Conservation (phyloP, 2,113 vertebrate species). For the Pao palembangensis region DNA sequence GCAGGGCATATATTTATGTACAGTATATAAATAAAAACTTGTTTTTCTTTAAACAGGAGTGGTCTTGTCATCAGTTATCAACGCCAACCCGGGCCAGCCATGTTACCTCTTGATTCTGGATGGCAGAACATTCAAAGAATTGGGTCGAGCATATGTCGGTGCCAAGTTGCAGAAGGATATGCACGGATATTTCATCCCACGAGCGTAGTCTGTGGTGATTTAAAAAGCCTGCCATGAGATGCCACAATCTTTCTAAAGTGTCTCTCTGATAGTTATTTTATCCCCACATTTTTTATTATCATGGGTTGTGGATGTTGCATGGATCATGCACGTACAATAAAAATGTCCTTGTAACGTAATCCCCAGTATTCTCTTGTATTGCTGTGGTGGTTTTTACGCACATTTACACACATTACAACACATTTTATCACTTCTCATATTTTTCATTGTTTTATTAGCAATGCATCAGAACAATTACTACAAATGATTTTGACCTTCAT, state of each 20-base stretch:
- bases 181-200: slow-evolving; percentile 86
- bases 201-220: slow-evolving; percentile 21
- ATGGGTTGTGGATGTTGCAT: background rate
- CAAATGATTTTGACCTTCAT: too few species aligned
- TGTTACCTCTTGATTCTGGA: slow-evolving; percentile 86
- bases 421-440: background rate
- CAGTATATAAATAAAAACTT: background rate
- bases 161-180: slow-evolving; percentile 80
- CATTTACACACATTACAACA: background rate
- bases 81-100: slow-evolving; percentile 66
- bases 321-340: background rate
- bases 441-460: background rate
- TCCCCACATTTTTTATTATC: too few species aligned
- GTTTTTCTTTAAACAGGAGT: slow-evolving; percentile 77
- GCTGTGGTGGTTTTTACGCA: too few species aligned
- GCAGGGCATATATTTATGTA: too few species aligned
- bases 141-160: slow-evolving; percentile 78
- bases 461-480: too few species aligned
- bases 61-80: slow-evolving; percentile 78
- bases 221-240: too few species aligned
- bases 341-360: background rate
- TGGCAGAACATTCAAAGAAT: slow-evolving; percentile 84
- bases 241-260: too few species aligned
- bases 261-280: too few species aligned
- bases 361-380: slow-evolving; percentile 14